Evolutionary conservation across 2,888 invertebrate species (phyloP).

Genomic region (Conops quadrifasciatus): DNA sequence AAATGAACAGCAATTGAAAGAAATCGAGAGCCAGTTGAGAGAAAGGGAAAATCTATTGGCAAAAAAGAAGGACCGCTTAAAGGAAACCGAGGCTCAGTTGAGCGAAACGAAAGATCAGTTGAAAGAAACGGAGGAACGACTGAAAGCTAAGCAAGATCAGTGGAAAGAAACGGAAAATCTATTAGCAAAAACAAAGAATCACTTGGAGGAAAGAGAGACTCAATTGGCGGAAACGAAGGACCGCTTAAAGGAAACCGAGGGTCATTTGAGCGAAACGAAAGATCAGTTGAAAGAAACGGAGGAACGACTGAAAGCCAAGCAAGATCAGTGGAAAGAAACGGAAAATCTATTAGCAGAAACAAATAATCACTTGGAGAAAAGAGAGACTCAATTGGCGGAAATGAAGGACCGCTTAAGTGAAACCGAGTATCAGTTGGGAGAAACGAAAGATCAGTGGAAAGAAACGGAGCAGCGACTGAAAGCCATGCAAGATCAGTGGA

Average conservation of each 20-base stretch:
- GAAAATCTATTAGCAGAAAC: not conserved
- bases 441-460: too few species aligned
- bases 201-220: not conserved
- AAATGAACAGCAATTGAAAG: not conserved
- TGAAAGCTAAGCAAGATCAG: not conserved
- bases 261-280: not conserved
- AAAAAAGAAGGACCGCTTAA: not conserved
- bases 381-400: not conserved
- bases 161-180: not conserved
- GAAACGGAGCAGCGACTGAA: too few species aligned
- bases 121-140: not conserved
- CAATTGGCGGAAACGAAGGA: not conserved
- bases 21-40: slow-evolving; percentile 6
- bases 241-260: not conserved
- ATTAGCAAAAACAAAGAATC: not conserved
- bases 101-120: not conserved
- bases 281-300: not conserved
- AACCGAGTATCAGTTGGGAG: too few species aligned
- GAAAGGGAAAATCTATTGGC: not conserved
- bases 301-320: too few species aligned
- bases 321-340: too few species aligned
- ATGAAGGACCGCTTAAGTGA: not conserved
- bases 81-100: not conserved
- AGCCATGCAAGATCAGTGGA: too few species aligned
- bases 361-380: not conserved